Conservation (phyloP, 2,113 vertebrate genomes). For the Scytalopus superciliaris region DNA sequence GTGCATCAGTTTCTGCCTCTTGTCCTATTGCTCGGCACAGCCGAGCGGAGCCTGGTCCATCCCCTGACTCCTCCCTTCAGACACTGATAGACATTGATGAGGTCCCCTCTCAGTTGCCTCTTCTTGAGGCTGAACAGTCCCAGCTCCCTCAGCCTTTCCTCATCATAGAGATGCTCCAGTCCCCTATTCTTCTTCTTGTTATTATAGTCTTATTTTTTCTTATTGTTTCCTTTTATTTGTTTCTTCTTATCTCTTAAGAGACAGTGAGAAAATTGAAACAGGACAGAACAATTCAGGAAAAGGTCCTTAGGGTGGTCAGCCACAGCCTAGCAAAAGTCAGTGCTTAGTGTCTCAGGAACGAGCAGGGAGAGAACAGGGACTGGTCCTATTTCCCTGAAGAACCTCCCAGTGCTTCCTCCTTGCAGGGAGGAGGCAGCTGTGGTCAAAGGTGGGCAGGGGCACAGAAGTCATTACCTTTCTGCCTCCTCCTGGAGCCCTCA, state of each 20-base stretch:
- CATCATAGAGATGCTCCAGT: background rate
- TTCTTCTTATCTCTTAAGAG: background rate
- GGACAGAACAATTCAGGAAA: background rate
- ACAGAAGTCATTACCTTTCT: background rate
- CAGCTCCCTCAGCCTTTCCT: background rate
- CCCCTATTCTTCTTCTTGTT: background rate
- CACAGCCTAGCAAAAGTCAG: background rate
- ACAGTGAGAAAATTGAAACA: background rate
- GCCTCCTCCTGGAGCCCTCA: background rate
- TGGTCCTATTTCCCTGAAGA: background rate
- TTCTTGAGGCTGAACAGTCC: fast-evolving
- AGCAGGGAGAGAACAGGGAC: background rate
- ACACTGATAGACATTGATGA: background rate
- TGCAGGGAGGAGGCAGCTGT: background rate
- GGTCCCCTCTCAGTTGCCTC: fast-evolving
- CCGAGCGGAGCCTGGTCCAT: background rate
- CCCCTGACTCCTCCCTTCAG: background rate
- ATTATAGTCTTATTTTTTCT: background rate
- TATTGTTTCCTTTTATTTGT: background rate
- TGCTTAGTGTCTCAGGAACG: background rate
- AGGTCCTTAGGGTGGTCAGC: background rate
- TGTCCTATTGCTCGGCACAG: background rate
- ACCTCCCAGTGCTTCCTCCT: background rate
- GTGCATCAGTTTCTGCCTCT: fast-evolving
- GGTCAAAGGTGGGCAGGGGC: background rate